Base-by-base conservation (phyloP, 2,888 invertebrate genomes). In the Drosophila cognata region DNA sequence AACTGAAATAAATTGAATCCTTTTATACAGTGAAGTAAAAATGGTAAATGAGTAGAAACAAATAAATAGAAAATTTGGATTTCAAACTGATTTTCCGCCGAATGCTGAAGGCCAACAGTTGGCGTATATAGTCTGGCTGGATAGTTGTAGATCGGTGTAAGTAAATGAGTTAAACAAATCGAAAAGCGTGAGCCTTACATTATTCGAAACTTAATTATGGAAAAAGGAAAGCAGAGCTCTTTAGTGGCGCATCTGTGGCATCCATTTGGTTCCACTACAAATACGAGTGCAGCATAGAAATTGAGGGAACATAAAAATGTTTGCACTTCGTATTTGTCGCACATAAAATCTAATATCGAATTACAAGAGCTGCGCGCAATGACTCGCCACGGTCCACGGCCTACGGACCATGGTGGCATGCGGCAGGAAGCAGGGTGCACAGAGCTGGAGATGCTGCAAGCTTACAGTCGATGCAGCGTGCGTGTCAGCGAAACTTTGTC, bases 301-400 rank as follows among this genome's bases (percentile, higher is more conserved):
- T 83, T 81, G 81, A 60, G 58, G 73, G 62, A 81, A 86, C 85
- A 87, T 82, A 91, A 87, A 88, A 83, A 88, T 88, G 82, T 89
- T 90, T 89, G 81, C 84, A 85, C 88, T 85, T 87, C 82, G 84
- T 79, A 85, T 90, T 91, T 91, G 89, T 89, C 90, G 90, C 87
- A 82, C 91, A 89, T 89, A 87, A 89, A 92, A 88, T 89, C 84
- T 86, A 89, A 86, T 91, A 91, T 91, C 89, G 89, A 89, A 86
- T 91, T 90, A 91, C 91, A 76, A 82, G 72, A 59, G 68, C 46
- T 60, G 48, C 29, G 62, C 48, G 36, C 55, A 38, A 21, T 31
- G 58, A 64, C 62, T 57, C 53, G 68, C 51, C 70, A 57, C 46
- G 76, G 72, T 66, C 48, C 63, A 56, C 18, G 36, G 50, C 52